Base-by-base conservation (phyloP, 2,113 vertebrate genomes). In the Megatriorchis doriae region DNA sequence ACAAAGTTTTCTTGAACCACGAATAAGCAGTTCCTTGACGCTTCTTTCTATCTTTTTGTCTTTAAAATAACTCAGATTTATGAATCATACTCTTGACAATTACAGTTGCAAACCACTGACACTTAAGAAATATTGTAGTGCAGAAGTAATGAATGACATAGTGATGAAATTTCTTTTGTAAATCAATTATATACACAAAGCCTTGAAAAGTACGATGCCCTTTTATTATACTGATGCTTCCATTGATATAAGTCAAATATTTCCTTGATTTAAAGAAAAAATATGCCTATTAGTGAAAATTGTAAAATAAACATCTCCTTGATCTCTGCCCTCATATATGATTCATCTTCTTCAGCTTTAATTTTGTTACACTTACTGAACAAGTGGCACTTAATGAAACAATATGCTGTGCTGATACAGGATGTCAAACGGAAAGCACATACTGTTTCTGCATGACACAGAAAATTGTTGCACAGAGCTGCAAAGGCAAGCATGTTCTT, bases 71-170 rank as follows among this genome's bases (percentile, higher is more conserved):
- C 81, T 94, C 95, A 93, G 48, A 77, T 90, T 96, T 96, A 94
- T 97, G 92, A 97, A 92, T 97, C 95, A 79, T 61, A 62, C 43
- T 42, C 93, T 96, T 96, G 96, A 92, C 43, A 96, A 89, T 88
- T 94, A 95, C 80, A 95, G 84, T 80, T 96, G 87, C 79, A 98
- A 97, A 97, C 93, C 78, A 96, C 84, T 95, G 81, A 86, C 81
- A 97, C 85, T 96, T 97, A 83, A 97, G 95, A 96, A 97, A 90
- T 91, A 91, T 25, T 80, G 48, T 62, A 77, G n/a, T 53, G n/a
- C 25, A 92, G 50, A 80, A 92, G 34, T 38, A 96, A 88, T 38
- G 34, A 63, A 52, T 72, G 31, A 77, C 91, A 83, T 47, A 79
- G 11, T 42, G 18, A 59, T 34, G 9, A 43, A 62, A 43, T 72